phyloP scores from a whole-genome alignment of 2,113 vertebrate genomes.

The Myrmecobius fasciatus region DNA sequence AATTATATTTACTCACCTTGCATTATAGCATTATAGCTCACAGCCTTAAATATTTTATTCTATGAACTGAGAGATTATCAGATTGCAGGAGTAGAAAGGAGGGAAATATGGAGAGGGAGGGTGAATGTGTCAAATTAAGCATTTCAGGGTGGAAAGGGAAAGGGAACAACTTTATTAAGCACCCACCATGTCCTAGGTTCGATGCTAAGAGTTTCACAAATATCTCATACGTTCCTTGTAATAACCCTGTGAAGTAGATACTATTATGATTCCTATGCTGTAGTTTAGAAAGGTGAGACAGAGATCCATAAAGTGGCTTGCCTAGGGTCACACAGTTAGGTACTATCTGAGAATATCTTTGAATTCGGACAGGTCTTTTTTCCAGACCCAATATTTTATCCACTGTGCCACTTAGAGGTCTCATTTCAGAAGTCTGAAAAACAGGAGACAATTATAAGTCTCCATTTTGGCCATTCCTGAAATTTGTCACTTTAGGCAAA shows the following conservation, averaged over 20 bases:
- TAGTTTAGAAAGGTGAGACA: not conserved
- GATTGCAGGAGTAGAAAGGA: not conserved
- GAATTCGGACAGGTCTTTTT: not conserved
- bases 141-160: not conserved
- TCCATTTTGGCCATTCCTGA: not conserved
- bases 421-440: not conserved
- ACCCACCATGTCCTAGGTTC: not conserved
- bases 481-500: not conserved
- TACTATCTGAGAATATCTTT: not conserved
- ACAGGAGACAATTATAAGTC: not conserved
- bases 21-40: not conserved
- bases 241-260: not conserved
- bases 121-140: not conserved
- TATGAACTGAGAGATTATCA: not conserved
- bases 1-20: not conserved
- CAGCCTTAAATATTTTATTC: not conserved
- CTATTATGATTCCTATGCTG: not conserved
- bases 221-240: not conserved
- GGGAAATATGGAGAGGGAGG: not conserved
- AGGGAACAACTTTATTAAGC: not conserved
- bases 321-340: not conserved
- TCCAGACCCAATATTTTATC: not conserved
- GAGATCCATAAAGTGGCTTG: not conserved
- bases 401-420: not conserved
- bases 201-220: not conserved